A percentile compares a stretch with the other conserved stretches of the same genome.
Conservation (phyloP, 2,113 vertebrate genomes). For the Eleginops maclovinus region DNA sequence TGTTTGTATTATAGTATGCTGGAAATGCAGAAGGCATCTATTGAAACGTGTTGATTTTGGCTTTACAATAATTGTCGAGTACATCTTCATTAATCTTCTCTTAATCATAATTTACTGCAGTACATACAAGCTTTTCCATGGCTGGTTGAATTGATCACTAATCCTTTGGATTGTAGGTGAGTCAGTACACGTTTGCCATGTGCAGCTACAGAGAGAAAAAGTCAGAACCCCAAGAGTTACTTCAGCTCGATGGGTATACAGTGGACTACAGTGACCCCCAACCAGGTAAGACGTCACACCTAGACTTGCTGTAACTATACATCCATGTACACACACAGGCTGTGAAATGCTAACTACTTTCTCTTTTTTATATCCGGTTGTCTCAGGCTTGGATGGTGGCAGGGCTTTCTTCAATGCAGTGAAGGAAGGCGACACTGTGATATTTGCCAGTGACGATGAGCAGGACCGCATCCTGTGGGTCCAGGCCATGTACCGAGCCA, state of each 20-base stretch:
- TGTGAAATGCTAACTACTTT: not conserved
- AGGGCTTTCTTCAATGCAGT: slow-evolving; percentile 99
- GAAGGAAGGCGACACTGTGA: slow-evolving; percentile 99
- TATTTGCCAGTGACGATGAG: slow-evolving; percentile 98
- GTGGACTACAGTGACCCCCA: slow-evolving; percentile 99
- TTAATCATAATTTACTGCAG: not conserved
- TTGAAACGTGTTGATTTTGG: not conserved
- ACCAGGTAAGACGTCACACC: slow-evolving; percentile 86
- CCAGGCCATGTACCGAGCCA: slow-evolving; percentile 99
- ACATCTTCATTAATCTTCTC: too few relatives aligned
- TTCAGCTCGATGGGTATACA: slow-evolving; percentile 97
- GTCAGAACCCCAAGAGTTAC: slow-evolving; percentile 96
- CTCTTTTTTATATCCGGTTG: not conserved
- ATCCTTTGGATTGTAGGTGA: slow-evolving; percentile 87
- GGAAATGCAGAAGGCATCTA: not conserved
- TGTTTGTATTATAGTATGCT: not conserved
- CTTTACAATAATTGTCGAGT: not conserved
- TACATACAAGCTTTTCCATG: not conserved
- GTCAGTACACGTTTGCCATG: slow-evolving; percentile 99
- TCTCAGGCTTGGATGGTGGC: slow-evolving; percentile 95
- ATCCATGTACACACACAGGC: not conserved
- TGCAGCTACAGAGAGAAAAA: slow-evolving; percentile 99
- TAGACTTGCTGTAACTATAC: not conserved
- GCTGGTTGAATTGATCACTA: not conserved
- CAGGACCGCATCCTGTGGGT: slow-evolving; percentile 99